Conservation (phyloP, 1,140 invertebrate species). For the Calephelis virginiensis region DNA sequence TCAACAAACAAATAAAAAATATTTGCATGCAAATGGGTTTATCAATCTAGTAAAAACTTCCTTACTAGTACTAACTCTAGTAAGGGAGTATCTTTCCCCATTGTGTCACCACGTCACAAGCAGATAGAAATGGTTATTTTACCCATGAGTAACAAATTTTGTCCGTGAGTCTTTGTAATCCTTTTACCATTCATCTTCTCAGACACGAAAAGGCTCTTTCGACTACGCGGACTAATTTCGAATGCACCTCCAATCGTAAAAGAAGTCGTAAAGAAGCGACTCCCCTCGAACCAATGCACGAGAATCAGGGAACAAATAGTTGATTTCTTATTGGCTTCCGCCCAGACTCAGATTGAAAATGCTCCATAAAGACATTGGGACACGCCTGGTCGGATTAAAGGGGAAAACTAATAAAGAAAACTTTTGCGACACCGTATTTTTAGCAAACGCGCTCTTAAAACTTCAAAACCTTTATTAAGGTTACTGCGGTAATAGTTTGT, state of each 20-base stretch:
- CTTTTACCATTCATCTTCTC: constrained; percentile 69
- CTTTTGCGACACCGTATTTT: constrained; percentile 77
- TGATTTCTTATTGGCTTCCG: constrained; percentile 77
- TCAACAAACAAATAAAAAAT: no score
- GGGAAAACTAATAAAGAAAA: constrained; percentile 77
- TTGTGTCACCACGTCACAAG: constrained; percentile 24
- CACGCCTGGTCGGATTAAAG: constrained; percentile 74
- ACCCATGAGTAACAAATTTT: constrained; percentile 37
- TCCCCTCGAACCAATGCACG: constrained; percentile 68
- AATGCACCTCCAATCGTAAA: constrained; percentile 78
- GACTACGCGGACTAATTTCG: constrained; percentile 67
- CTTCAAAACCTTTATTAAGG: constrained; percentile 68
- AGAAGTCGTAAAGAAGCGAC: constrained; percentile 74
- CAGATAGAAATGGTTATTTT: constrained; percentile 34
- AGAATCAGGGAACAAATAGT: constrained; percentile 74
- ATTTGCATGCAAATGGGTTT: no score
- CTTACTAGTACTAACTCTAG: no score
- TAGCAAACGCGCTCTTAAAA: constrained; percentile 70
- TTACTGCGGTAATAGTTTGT: constrained; percentile 60
- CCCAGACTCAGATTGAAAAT: constrained; percentile 77
- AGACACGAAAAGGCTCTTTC: constrained; percentile 74
- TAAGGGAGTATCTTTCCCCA: background rate
- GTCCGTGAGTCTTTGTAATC: constrained; percentile 64
- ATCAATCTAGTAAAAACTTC: no score
- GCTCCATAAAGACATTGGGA: constrained; percentile 77